These are phyloP conservation scores for Spisula subtruncata DNA, from an alignment of 2,888 invertebrate genomes.

Conservation along the genomic window DNA sequence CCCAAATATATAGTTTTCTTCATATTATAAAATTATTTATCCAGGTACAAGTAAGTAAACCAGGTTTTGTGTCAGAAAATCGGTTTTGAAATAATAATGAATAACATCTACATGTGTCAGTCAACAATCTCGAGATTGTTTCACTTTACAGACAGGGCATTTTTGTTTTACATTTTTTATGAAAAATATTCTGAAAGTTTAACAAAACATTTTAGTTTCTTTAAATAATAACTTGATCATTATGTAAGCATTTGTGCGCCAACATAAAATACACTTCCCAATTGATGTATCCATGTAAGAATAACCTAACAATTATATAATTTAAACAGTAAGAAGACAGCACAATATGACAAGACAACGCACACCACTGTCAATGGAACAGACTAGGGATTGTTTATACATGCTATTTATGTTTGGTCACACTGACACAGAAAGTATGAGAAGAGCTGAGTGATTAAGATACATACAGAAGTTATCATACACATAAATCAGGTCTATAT, in stretches of 20 bases:
- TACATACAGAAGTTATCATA: neutral
- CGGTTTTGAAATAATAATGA: neutral
- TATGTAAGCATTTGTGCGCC: neutral
- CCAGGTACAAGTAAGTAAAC: too few relatives aligned
- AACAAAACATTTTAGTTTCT: slow-evolving; percentile 11
- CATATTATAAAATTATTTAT: too few relatives aligned
- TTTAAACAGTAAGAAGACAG: neutral
- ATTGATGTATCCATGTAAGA: neutral
- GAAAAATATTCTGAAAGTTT: slow-evolving; percentile 8
- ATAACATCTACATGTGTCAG: neutral
- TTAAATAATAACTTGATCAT: neutral
- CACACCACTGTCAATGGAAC: neutral
- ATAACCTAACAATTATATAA: neutral
- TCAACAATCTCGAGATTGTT: neutral
- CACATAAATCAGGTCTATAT: neutral
- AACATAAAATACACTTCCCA: neutral
- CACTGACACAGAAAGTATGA: neutral
- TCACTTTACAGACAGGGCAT: neutral
- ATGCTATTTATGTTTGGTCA: neutral
- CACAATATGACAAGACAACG: too few relatives aligned
- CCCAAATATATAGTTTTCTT: too few relatives aligned
- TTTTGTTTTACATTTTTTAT: neutral
- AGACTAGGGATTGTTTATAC: neutral
- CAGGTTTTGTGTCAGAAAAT: too few relatives aligned
- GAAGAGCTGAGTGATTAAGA: neutral